phyloP scores from a whole-genome alignment of 1,140 invertebrate genomes.

The Drosophila yakuba region DNA sequence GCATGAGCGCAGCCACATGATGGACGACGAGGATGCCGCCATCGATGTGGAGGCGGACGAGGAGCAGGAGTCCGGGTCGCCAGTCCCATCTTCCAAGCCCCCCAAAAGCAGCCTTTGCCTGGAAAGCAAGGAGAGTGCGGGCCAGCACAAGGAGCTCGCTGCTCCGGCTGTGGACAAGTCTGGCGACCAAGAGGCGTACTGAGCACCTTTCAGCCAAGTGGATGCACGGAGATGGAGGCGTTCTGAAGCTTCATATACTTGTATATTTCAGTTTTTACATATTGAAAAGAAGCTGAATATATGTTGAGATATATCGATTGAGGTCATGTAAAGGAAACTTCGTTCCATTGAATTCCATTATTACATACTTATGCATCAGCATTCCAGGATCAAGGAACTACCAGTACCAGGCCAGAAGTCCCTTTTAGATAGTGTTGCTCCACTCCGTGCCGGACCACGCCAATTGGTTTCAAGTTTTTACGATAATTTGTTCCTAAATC shows the following conservation, averaged over 20 bases:
- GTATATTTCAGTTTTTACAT: no score
- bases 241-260: no score
- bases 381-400: no score
- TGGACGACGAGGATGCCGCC: conserved; percentile 60
- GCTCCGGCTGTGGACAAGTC: conserved; percentile 39
- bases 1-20: conserved; percentile 24
- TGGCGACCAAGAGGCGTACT: conserved; percentile 58
- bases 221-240: conserved; percentile 5
- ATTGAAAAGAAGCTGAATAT: no score
- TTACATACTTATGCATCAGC: neutral
- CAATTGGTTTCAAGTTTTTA: conserved; percentile 75
- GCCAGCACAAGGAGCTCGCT: conserved; percentile 12
- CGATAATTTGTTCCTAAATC: conserved; percentile 72
- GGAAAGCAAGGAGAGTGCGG: conserved; percentile 52
- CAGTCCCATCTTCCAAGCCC: conserved; percentile 4
- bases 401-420: no score
- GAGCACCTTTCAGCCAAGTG: conserved; percentile 37
- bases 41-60: conserved; percentile 77
- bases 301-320: no score
- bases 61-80: conserved; percentile 41
- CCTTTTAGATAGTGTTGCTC: conserved; percentile 28
- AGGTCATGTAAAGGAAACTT: no score
- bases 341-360: no score
- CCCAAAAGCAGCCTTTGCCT: conserved; percentile 46
- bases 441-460: conserved; percentile 50